phyloP scores from a whole-genome alignment of 2,797 vertebrate genomes.

The Babyrousa celebensis region DNA sequence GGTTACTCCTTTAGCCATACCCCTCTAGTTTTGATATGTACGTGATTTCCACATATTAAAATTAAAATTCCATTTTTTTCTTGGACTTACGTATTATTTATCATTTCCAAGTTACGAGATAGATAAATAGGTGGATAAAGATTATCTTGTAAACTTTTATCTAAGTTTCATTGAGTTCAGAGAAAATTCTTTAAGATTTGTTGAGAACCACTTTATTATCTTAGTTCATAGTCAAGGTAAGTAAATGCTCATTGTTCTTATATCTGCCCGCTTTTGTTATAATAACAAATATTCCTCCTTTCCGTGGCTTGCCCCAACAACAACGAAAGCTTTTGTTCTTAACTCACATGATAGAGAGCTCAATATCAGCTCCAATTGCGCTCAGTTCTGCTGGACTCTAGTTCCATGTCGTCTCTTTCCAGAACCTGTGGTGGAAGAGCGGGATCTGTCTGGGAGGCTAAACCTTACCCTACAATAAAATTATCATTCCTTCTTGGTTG shows the following conservation, averaged over 20 bases:
- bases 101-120: background rate
- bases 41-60: background rate
- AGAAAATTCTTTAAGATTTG: background rate
- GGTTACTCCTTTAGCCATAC: background rate
- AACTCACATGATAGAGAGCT: background rate
- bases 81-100: background rate
- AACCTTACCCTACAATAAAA: background rate
- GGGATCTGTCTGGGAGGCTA: background rate
- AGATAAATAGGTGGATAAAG: background rate
- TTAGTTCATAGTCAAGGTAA: background rate
- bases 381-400: background rate
- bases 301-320: background rate
- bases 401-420: background rate
- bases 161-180: background rate
- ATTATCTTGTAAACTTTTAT: background rate
- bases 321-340: background rate
- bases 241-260: background rate
- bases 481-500: background rate
- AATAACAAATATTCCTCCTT: background rate
- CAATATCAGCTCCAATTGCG: background rate
- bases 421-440: background rate
- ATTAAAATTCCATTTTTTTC: background rate
- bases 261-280: background rate
- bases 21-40: background rate
- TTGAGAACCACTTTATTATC: background rate